Evolutionary conservation across 2,888 invertebrate species (phyloP), one percentile per base, ranked within the genome.

Genomic region (Drosophila pseudotakahashii): DNA sequence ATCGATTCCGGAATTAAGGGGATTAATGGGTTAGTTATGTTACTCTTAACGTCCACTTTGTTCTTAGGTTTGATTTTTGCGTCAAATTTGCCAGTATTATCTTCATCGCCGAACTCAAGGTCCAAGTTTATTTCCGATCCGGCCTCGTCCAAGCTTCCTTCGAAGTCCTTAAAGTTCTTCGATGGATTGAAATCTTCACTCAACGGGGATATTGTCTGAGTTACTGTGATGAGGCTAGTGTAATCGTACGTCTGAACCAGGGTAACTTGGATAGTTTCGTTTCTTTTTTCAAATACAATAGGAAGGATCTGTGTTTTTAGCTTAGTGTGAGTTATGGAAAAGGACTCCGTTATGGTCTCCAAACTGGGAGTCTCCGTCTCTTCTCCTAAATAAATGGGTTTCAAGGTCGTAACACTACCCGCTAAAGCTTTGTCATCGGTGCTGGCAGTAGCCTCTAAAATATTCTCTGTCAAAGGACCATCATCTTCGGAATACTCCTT

Each of bases 271-370:
- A 94, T 95, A 0, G 97, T 96, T 23, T 89, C 80, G 77, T 96
- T 94, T 68, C 95, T 95, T 14, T 94, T 94, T 68, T 95, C 95
- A 73, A 94, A 94, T 41, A 97, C 94, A 1, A 98, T 95, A 0
- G 98, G 98, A 55, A 98, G 92, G 69, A 98, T 94, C 90, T 98
- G 97, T 1, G 98, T 98, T 92, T 97, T 97, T 16, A 97, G 92
- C 93, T 97, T 95, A 10, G 96, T 94, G 91, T 98, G 97, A 0
- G 97, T 97, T 6, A 98, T 97, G 81, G 97, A 97, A 92, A 97
- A 98, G 3, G 97, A 97, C 92, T 98, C 97, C 0, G 97, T 97
- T 45, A 97, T 93, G 0, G 97, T 97, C 93, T 97, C 97, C 54
- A 98, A 92, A 0, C 97, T 97, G 13, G 97, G 97, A 0, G 97